Conservation (phyloP, 2,797 vertebrate species). For the Notolepis coatsorum region DNA sequence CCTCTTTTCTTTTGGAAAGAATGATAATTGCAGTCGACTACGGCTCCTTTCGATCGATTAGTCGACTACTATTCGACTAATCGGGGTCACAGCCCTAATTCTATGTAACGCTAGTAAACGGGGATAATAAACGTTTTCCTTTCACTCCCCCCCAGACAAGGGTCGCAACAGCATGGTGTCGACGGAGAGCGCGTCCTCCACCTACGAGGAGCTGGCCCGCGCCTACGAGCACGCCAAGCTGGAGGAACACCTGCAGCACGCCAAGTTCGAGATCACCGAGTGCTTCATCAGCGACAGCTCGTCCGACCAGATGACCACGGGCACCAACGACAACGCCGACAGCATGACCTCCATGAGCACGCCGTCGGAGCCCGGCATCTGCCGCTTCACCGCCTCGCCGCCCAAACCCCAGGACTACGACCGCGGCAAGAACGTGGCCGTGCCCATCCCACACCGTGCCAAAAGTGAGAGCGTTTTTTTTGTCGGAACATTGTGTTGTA, state of each 20-base stretch:
- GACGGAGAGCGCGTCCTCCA: conserved; percentile 97
- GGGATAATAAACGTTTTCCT: no score
- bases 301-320: conserved; percentile 99
- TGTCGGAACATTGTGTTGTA: background rate
- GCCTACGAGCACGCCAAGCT: conserved; percentile 98
- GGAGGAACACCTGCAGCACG: conserved; percentile 97
- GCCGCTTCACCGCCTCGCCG: conserved; percentile 96
- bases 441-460: conserved; percentile 97
- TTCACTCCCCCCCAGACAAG: conserved; percentile 84
- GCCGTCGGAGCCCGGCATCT: conserved; percentile 96
- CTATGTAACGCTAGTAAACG: no score
- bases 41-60: no score
- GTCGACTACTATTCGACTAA: no score
- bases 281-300: conserved; percentile 99
- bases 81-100: no score
- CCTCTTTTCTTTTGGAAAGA: no score
- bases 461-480: conserved; percentile 93
- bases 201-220: conserved; percentile 96
- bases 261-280: conserved; percentile 99
- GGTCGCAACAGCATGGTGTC: conserved; percentile 99
- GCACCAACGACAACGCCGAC: conserved; percentile 97
- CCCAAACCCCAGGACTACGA: conserved; percentile 97
- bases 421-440: conserved; percentile 96
- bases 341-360: conserved; percentile 99
- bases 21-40: no score